phyloP scores from a whole-genome alignment of 2,113 vertebrate genomes.

The Tenebrosternarchus preto region DNA sequence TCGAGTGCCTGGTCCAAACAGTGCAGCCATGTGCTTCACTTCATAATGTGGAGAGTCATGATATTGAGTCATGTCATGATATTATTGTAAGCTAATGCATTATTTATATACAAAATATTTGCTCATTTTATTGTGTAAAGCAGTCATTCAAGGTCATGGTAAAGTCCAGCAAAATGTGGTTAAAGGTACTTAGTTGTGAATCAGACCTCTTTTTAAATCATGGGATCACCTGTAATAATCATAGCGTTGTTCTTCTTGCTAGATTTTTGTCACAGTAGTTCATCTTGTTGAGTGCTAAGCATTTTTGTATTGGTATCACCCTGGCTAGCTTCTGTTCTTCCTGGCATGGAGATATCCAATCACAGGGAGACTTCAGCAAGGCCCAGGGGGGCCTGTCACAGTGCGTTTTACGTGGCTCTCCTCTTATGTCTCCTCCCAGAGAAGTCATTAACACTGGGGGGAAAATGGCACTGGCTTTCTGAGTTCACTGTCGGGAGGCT shows the following conservation, averaged over 20 bases:
- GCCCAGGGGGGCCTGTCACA: slow-evolving; percentile 35
- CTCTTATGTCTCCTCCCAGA: slow-evolving; percentile 30
- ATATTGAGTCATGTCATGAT: neutral
- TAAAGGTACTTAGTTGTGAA: neutral
- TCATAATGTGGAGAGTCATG: neutral
- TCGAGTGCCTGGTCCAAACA: neutral
- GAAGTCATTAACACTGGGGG: slow-evolving; percentile 51
- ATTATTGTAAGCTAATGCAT: no score
- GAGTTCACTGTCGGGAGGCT: slow-evolving; percentile 32
- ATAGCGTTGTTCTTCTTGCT: neutral
- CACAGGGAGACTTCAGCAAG: slow-evolving; percentile 41
- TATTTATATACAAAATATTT: no score
- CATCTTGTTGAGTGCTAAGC: slow-evolving; percentile 11
- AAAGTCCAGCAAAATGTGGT: neutral
- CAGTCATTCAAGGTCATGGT: neutral
- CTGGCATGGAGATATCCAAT: slow-evolving; percentile 43
- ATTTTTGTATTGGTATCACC: slow-evolving; percentile 6
- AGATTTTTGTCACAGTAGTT: slow-evolving; percentile 19
- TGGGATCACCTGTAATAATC: neutral
- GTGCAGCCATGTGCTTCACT: neutral
- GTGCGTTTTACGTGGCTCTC: slow-evolving; percentile 29
- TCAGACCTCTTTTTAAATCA: neutral
- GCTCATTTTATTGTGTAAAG: no score
- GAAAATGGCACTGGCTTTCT: slow-evolving; percentile 38
- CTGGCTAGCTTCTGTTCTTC: slow-evolving; percentile 24